Evolutionary conservation across 35 echinoderm and acorn worm genomes (phyloP).

Genomic region (Strongylocentrotus purpuratus): DNA sequence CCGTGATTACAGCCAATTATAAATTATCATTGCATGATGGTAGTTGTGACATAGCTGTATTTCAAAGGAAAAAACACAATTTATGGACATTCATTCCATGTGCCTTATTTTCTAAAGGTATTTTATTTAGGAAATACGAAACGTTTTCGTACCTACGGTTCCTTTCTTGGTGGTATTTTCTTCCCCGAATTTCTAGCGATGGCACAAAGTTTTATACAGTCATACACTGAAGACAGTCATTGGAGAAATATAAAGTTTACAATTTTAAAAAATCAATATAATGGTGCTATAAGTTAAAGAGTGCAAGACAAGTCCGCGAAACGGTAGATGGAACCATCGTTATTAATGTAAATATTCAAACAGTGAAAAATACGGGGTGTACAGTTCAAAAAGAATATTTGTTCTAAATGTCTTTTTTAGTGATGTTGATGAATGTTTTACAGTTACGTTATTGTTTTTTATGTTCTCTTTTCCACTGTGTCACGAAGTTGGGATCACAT

Average conservation of each 20-base stretch:
- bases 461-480: background rate
- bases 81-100: background rate
- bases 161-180: no score
- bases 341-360: constrained; percentile 19
- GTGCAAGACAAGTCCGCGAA: background rate
- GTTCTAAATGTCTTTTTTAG: background rate
- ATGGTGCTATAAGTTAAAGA: background rate
- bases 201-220: background rate
- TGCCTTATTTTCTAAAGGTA: background rate
- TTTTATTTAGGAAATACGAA: background rate
- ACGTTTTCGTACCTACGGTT: background rate
- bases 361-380: constrained; percentile 37
- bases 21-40: no score
- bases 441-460: background rate
- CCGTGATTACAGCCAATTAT: no score
- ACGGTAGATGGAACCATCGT: background rate
- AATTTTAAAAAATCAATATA: background rate
- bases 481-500: background rate
- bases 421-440: background rate
- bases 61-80: no score
- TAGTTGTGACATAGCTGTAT: no score
- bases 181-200: background rate
- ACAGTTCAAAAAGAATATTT: background rate
- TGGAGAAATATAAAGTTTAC: background rate
- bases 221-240: background rate